Base-by-base conservation (phyloP, 2,888 invertebrate genomes). In the Rhagophthalmus giganteus region DNA sequence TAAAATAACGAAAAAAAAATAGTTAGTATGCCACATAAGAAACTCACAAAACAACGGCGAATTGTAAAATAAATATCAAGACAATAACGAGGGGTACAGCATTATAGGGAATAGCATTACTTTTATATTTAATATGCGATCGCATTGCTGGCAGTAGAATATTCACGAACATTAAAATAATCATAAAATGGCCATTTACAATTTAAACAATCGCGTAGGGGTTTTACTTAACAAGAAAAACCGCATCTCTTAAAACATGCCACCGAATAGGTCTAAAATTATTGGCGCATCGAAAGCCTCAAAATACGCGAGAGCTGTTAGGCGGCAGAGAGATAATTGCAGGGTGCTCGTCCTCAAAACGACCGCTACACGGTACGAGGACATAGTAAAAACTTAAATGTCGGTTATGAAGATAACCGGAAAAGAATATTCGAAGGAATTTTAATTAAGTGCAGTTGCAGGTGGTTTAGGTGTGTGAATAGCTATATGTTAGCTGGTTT, bases 391-490 rank as follows among this genome's bases (percentile, higher is more conserved):
- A 58, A 55, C 55, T 55, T 54, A 52, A 58, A 54, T 46, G 49
- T 52, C 39, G 42, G 49, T 57, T 57, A 55, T 51, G 49, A 39
- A 49, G 58, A 60, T 58, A 58, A 58, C 59, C 59, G 59, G 59
- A 55, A 56, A 52, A 46, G 56, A 46, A 53, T 49, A 55, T 55
- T 46, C 49, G 48, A 39, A 59, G 58, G 63, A 63, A 63, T 63
- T 61, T 63, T 63, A 63, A 63, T 61, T 61, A 58, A 61, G 56
- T 57, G 50, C 51, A 48, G 45, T 46, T 37, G 40, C 45, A 51
- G 56, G 51, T 52, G 57, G 52, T 51, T 44, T 46, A 44, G 41
- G 47, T 51, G 51, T 40, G 51, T 51, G 51, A 51, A 51, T 51
- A 42, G 45, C 24, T 30, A 14, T 49, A 41, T 28, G 25, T 10